Evolutionary conservation across 1,140 invertebrate genomes (phyloP).

Genomic region (Oryctes rhinoceros): DNA sequence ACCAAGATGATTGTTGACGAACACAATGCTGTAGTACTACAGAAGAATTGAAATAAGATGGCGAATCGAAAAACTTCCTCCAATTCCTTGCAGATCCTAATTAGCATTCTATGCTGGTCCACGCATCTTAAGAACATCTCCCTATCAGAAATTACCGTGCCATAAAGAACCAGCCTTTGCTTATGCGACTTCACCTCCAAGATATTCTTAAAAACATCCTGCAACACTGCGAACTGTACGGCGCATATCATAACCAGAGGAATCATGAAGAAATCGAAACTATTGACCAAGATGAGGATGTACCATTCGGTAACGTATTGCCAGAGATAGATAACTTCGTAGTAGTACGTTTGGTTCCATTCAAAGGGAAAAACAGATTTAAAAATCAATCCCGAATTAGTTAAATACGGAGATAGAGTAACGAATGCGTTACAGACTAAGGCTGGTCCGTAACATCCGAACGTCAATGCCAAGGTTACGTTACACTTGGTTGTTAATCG

Average conservation of each 20-base stretch:
- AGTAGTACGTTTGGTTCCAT: slow-evolving; percentile 38
- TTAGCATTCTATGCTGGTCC: slow-evolving; percentile 19
- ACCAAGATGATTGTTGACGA: background rate
- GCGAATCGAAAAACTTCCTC: slow-evolving; percentile 12
- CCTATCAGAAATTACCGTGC: slow-evolving; percentile 11
- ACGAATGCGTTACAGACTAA: background rate
- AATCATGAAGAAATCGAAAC: slow-evolving; percentile 29
- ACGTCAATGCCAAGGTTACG: background rate
- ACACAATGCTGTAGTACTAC: background rate
- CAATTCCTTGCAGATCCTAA: slow-evolving; percentile 23
- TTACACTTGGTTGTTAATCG: background rate
- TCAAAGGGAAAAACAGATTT: slow-evolving; percentile 11
- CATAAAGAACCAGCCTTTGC: slow-evolving; percentile 25
- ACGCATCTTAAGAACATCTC: slow-evolving; percentile 15
- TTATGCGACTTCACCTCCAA: background rate
- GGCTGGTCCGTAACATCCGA: background rate
- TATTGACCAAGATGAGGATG: background rate
- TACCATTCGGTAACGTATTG: slow-evolving; percentile 36
- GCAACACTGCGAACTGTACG: slow-evolving; percentile 6
- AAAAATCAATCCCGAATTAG: background rate
- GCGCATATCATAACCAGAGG: slow-evolving; percentile 1
- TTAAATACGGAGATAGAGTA: background rate
- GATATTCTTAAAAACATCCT: slow-evolving; percentile 19
- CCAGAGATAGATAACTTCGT: slow-evolving; percentile 33
- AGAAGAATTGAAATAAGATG: slow-evolving; percentile 16